These are phyloP conservation scores for Amyelois transitella DNA, from an alignment of 1,140 invertebrate genomes.

Conservation along the genomic window DNA sequence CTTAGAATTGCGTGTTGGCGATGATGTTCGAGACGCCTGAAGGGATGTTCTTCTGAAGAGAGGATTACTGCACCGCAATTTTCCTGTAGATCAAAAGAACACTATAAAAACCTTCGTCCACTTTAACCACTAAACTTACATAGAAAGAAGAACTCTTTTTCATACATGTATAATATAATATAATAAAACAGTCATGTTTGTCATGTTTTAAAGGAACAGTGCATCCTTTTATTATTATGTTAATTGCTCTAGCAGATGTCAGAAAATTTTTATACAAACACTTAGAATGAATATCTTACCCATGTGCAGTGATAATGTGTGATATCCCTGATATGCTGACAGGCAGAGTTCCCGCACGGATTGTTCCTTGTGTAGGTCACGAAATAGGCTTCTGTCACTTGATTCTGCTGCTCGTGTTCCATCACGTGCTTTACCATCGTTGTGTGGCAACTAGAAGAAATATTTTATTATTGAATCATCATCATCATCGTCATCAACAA, in stretches of 20 bases:
- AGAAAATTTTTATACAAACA: no score
- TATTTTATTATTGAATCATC: not conserved
- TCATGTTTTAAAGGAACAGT: no score
- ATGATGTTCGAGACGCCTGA: conserved; percentile 91
- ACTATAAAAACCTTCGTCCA: no score
- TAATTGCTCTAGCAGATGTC: no score
- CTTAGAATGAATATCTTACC: conserved; percentile 66
- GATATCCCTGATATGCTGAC: conserved; percentile 85
- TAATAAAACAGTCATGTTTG: no score
- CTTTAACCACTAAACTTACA: no score
- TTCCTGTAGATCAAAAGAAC: conserved; percentile 76
- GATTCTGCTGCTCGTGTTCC: conserved; percentile 90
- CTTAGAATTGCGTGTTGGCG: conserved; percentile 84
- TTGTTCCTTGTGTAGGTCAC: conserved; percentile 77
- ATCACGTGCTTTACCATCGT: conserved; percentile 89
- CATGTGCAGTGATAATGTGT: conserved; percentile 92
- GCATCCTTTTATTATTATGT: no score
- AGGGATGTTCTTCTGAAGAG: conserved; percentile 86
- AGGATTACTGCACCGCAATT: conserved; percentile 90
- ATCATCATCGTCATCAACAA: no score
- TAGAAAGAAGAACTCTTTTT: no score
- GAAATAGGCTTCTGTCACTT: conserved; percentile 88
- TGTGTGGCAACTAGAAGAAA: conserved; percentile 79
- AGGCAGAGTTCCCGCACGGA: conserved; percentile 80
- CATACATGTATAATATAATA: no score